Conservation (phyloP, 2,113 vertebrate genomes). For the Xiphias gladius region DNA sequence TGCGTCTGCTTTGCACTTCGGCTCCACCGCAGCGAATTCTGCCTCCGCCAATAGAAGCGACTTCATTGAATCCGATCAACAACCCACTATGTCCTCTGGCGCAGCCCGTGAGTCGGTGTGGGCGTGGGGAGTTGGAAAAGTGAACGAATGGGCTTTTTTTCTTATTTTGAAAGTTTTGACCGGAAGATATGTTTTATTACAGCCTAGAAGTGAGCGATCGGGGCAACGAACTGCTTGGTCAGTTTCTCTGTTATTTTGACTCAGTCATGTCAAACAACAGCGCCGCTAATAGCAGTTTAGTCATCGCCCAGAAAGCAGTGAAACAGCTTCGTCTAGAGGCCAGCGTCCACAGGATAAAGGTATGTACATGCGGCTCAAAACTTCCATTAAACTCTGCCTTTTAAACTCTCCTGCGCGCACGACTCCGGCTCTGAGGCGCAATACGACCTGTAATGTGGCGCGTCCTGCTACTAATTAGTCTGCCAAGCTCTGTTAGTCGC, state of each 20-base stretch:
- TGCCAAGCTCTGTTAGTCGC: not conserved
- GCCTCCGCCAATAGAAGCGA: too few relatives aligned
- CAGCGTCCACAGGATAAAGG: slow-evolving; percentile 74
- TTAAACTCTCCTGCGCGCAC: not conserved
- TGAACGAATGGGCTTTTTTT: slow-evolving; percentile 11
- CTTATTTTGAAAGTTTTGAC: slow-evolving; percentile 58
- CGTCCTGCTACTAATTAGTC: not conserved
- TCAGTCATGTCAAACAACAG: slow-evolving; percentile 73
- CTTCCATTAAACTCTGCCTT: not conserved
- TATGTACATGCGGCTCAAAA: not conserved
- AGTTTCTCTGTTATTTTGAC: not conserved
- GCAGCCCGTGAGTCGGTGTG: not conserved
- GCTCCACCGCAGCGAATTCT: too few relatives aligned
- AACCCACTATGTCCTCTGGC: too few relatives aligned
- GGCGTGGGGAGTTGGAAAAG: not conserved
- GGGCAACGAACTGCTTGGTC: not conserved
- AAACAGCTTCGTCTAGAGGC: slow-evolving; percentile 77
- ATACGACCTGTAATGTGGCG: not conserved
- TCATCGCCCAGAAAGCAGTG: slow-evolving; percentile 71
- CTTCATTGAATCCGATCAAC: too few relatives aligned
- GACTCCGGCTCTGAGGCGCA: not conserved
- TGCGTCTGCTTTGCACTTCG: too few relatives aligned
- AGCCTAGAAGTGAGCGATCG: not conserved
- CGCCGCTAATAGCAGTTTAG: slow-evolving; percentile 65
- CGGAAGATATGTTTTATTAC: slow-evolving; percentile 19